Evolutionary conservation across 2,113 vertebrate genomes (phyloP), one percentile per base, ranked within the genome.

Genomic region (Coryphaenoides rupestris): DNA sequence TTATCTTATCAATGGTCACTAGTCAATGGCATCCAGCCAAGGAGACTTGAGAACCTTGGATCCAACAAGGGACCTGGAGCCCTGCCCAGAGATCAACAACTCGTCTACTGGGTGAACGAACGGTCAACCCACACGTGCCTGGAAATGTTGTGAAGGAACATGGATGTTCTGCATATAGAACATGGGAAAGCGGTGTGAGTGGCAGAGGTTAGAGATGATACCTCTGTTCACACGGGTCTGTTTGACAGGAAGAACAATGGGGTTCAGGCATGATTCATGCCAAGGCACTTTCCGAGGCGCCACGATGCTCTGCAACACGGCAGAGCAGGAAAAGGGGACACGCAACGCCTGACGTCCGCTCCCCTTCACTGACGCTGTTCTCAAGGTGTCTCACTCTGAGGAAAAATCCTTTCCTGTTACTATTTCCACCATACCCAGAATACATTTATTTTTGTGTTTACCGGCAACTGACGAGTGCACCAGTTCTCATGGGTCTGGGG

Each of bases 231-330:
- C 65, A 69, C 62, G 57, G 70, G 63, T 68, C 23, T 46, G 68
- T 40, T 28, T 72, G 81, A 83, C 79, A 69, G 73, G 57, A 63
- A 80, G 77, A 89, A 89, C 88, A 89, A 90, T 88, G 68, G 76
- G 54, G 83, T 87, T 87, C 79, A 83, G 63, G 47, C 78, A 74
- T 85, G 71, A 88, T 82, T 86, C 81, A 86, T 86, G 59, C 69
- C 7, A 0, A 62, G 74, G 71, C 73, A 75, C 82, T n/a, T 80
- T 86, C 80, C 78, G 72, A 21, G 83, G 85, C 82, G 69, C 81
- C 82, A 82, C 55, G 26, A 2, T 16, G 45, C 68, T 46, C 21
- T 60, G 23, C 56, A 15, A 55, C n/a, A n/a, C 60, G 69, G 63
- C 68, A 19, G 57, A 21, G 13, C 74, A 73, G 75, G 73, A 82